These are phyloP conservation scores for Gallirallus australis DNA, from an alignment of 2,797 vertebrate species.

Conservation along the genomic window DNA sequence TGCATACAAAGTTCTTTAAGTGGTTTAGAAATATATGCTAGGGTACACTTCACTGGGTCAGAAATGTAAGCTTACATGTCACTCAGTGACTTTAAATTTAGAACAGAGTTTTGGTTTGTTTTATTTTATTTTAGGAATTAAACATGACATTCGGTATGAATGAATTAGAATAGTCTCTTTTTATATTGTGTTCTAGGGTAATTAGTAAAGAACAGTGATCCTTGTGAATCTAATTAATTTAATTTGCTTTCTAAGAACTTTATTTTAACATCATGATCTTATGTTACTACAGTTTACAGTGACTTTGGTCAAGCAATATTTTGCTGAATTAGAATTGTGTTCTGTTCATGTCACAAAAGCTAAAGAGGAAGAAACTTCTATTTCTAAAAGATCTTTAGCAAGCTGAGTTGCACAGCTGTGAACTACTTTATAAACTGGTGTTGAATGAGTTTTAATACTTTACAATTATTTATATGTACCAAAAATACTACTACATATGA, in stretches of 20 bases:
- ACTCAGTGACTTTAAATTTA: background rate
- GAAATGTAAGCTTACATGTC: background rate
- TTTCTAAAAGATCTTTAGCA: background rate
- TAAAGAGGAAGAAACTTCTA: background rate
- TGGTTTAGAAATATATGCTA: background rate
- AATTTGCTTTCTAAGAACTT: background rate
- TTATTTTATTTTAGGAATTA: background rate
- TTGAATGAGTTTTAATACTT: background rate
- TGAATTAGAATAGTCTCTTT: background rate
- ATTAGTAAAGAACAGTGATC: background rate
- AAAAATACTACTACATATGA: background rate
- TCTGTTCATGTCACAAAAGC: background rate
- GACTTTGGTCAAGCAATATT: background rate
- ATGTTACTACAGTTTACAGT: background rate
- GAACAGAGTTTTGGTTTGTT: background rate
- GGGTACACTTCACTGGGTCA: accelerated
- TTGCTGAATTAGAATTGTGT: background rate
- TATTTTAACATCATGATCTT: background rate
- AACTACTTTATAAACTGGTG: background rate
- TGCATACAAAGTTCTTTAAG: background rate
- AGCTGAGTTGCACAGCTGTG: background rate
- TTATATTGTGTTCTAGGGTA: background rate
- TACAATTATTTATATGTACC: background rate
- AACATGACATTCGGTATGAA: background rate
- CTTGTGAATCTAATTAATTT: background rate